These are phyloP conservation scores for Macroramphosus scolopax DNA, from an alignment of 2,797 vertebrate genomes.

Conservation along the genomic window DNA sequence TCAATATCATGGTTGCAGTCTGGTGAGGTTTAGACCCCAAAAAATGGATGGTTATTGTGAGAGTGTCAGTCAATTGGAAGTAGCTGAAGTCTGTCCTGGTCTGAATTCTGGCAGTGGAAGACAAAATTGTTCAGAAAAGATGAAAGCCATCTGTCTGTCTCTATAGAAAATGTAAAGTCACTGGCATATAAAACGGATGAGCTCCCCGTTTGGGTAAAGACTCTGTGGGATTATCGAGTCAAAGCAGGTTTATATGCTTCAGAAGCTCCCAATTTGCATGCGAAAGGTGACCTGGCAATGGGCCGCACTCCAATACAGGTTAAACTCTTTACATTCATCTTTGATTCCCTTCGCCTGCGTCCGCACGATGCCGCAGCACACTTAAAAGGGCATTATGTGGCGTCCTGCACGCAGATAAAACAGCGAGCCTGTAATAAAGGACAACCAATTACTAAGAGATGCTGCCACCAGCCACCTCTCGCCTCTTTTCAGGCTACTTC, in stretches of 20 bases:
- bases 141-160: slow-evolving; percentile 2
- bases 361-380: not conserved
- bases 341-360: slow-evolving; percentile 11
- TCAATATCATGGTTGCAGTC: too few species aligned
- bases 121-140: too few species aligned
- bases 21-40: too few species aligned
- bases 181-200: slow-evolving; percentile 26
- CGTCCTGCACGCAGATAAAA: slow-evolving; percentile 2
- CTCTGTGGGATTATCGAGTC: slow-evolving; percentile 19
- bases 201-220: slow-evolving; percentile 12
- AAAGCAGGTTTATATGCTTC: slow-evolving; percentile 11
- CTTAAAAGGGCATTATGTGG: slow-evolving; percentile 14
- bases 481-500: too few species aligned
- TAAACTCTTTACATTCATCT: slow-evolving; percentile 31
- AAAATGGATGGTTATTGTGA: too few species aligned
- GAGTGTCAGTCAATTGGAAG: slow-evolving; percentile 4
- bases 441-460: too few species aligned
- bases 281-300: not conserved
- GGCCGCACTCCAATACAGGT: slow-evolving; percentile 20
- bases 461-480: too few species aligned
- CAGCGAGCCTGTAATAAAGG: not conserved
- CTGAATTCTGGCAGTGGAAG: too few species aligned
- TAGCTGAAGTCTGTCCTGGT: too few species aligned
- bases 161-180: slow-evolving; percentile 21
- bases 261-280: slow-evolving; percentile 12